These are phyloP conservation scores for Pogonocherus hispidulus DNA, from an alignment of 2,888 invertebrate genomes.

Conservation along the genomic window DNA sequence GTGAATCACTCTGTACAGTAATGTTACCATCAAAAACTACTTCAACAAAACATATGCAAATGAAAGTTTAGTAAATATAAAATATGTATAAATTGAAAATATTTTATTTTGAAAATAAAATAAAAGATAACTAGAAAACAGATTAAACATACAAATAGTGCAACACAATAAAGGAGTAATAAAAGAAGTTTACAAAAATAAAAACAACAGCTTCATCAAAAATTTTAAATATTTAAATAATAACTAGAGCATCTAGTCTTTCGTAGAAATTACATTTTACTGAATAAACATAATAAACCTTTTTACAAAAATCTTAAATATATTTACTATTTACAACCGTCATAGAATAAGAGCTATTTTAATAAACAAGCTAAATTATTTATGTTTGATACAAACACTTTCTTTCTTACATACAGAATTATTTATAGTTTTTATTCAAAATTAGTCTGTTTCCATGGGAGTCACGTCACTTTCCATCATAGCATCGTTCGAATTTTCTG, in stretches of 20 bases:
- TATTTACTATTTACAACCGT: constrained; percentile 40
- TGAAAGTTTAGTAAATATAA: background rate
- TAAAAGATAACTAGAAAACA: constrained; percentile 37
- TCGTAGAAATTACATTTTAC: constrained; percentile 28
- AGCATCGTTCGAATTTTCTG: constrained; percentile 15
- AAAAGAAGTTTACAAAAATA: constrained; percentile 43
- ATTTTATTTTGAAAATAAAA: constrained; percentile 38
- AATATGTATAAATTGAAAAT: constrained; percentile 20
- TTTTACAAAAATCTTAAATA: constrained; percentile 45
- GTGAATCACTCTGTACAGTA: too few relatives aligned
- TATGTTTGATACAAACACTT: constrained; percentile 45
- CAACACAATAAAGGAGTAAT: constrained; percentile 40
- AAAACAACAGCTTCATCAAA: constrained; percentile 38
- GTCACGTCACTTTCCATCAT: constrained; percentile 27
- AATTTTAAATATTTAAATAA: constrained; percentile 24
- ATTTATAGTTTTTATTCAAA: constrained; percentile 16
- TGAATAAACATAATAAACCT: constrained; percentile 30
- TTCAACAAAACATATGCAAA: too few relatives aligned
- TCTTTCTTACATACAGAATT: constrained; percentile 30
- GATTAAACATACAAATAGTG: constrained; percentile 47
- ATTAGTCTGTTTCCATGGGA: constrained; percentile 46
- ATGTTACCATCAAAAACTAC: too few relatives aligned
- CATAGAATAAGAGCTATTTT: constrained; percentile 25
- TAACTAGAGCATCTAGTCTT: constrained; percentile 19
- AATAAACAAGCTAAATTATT: constrained; percentile 29